Base-by-base conservation (phyloP, 2,888 invertebrate genomes). In the Pristionchus fissidentatus region DNA sequence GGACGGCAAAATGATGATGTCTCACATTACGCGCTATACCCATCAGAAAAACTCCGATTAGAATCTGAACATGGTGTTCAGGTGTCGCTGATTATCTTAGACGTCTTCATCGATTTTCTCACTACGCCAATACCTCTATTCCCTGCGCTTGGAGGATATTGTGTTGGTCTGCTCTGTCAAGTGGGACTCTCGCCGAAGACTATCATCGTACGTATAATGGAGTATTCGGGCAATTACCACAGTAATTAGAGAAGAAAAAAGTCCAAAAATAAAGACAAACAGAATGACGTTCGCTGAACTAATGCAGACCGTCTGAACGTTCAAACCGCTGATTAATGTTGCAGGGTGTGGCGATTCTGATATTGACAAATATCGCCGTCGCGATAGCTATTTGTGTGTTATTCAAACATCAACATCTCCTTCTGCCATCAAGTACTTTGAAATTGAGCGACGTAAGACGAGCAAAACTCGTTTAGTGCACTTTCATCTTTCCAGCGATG, bases 391-490 rank as follows among this genome's bases (percentile, higher is more conserved):
- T 55, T 22, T 55, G 55, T 19, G 55, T 55, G 1, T 26, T 55
- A 1, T 55, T 26, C n/a, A 10, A 26, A 3, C 55, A 55, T n/a
- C 55, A 55, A n/a, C 5, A 22, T 10, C n/a, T 55, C 8, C n/a
- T 55, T 10, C 22, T 2, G 22, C 55, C 55, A 19, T 22, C n/a
- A n/a, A 55, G 55, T 55, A 22, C 3, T 19, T n/a, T 55, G 55
- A 55, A 55, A n/a, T 26, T 55, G 55, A 55, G 55, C 55, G 55
- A 55, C n/a, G 55, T 55, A 55, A n/a, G n/a, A n/a, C n/a, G n/a
- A n/a, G n/a, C n/a, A n/a, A n/a, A n/a, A n/a, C n/a, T n/a, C n/a
- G n/a, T n/a, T n/a, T n/a, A n/a, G n/a, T n/a, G n/a, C n/a, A n/a
- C n/a, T n/a, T n/a, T n/a, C n/a, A n/a, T n/a, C n/a, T n/a, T n/a